A percentile compares a stretch with the other conserved stretches of the same genome.
phyloP scores from a whole-genome alignment of 2,888 invertebrate species.

The Athrips mouffetella region DNA sequence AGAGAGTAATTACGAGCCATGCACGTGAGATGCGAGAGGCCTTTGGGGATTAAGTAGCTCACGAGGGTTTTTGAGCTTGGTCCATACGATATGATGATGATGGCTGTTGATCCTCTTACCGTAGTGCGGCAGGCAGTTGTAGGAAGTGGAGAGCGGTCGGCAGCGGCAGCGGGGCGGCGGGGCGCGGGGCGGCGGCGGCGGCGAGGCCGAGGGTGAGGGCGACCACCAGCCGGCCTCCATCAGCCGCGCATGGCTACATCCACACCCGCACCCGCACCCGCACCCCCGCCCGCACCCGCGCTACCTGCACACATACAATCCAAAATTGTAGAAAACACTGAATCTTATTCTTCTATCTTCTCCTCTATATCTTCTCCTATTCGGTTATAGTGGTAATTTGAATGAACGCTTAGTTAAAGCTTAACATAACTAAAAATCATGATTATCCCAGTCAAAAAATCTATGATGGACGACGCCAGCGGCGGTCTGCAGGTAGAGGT shows the following conservation, averaged over 20 bases:
- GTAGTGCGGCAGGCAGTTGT: slow-evolving; percentile 68
- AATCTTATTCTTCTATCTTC: too few relatives aligned
- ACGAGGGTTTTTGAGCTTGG: not conserved
- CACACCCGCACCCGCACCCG: slow-evolving; percentile 58
- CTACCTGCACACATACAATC: slow-evolving; percentile 57
- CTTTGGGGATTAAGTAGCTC: too few relatives aligned
- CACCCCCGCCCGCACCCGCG: slow-evolving; percentile 72
- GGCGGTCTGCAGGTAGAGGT: too few relatives aligned
- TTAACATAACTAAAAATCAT: too few relatives aligned
- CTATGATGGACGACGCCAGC: too few relatives aligned
- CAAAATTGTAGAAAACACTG: too few relatives aligned
- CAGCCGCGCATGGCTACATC: slow-evolving; percentile 68
- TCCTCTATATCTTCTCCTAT: too few relatives aligned
- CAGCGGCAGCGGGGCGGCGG: slow-evolving; percentile 68
- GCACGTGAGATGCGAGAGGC: too few relatives aligned
- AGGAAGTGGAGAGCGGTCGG: slow-evolving; percentile 67
- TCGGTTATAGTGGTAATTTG: too few relatives aligned
- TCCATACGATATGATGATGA: not conserved
- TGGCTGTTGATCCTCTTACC: slow-evolving; percentile 36
- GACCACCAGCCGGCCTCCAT: slow-evolving; percentile 71
- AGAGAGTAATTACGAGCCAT: too few relatives aligned
- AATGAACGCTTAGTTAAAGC: too few relatives aligned
- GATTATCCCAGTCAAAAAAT: too few relatives aligned
- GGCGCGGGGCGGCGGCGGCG: slow-evolving; percentile 73
- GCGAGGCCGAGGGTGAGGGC: slow-evolving; percentile 66